These are phyloP conservation scores for Hyla sarda DNA, from an alignment of 2,113 vertebrate genomes.

Conservation along the genomic window DNA sequence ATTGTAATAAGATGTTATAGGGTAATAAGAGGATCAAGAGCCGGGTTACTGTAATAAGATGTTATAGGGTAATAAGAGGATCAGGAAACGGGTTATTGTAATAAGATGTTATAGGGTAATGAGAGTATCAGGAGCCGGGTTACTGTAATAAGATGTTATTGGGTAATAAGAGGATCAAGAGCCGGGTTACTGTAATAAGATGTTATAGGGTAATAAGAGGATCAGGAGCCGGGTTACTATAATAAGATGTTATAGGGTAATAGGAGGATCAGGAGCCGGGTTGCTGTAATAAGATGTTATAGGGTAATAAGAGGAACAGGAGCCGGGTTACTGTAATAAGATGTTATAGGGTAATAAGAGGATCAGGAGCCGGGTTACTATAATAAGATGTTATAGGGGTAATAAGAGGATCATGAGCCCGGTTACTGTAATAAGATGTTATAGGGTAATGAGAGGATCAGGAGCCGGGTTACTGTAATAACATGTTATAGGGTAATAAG, in stretches of 20 bases:
- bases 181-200: background rate
- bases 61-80: conserved; percentile 8
- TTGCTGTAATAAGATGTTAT: background rate
- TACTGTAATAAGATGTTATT: background rate
- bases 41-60: conserved; percentile 3
- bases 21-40: background rate
- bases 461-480: background rate
- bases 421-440: conserved; percentile 31
- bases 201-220: background rate
- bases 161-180: conserved; percentile 1
- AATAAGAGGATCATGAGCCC: conserved; percentile 24
- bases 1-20: conserved; percentile 30
- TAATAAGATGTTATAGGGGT: background rate
- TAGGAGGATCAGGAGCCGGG: background rate
- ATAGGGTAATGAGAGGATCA: conserved; percentile 19
- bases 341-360: background rate
- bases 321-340: background rate
- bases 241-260: background rate
- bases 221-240: background rate
- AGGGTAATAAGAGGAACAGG: too few relatives aligned
- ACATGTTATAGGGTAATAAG: background rate
- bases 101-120: background rate
- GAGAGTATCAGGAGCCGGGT: background rate
- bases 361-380: background rate
- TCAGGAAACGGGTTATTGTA: background rate